These are phyloP conservation scores for Picathartes gymnocephalus DNA, from an alignment of 2,113 vertebrate species.

Conservation along the genomic window DNA sequence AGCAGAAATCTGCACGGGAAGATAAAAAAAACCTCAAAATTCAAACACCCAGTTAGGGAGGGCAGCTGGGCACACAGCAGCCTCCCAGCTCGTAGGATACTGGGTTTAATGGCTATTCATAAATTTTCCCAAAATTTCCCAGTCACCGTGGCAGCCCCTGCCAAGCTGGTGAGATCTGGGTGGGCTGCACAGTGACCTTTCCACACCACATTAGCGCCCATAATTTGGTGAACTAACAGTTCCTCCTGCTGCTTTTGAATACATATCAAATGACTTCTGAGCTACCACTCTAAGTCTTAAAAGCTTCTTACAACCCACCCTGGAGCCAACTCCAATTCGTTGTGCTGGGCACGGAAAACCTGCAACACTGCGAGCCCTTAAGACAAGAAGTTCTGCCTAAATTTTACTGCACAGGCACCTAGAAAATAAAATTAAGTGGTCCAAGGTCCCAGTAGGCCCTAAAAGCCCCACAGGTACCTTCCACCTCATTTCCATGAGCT, in stretches of 20 bases:
- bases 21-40: background rate
- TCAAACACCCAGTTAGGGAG: background rate
- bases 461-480: background rate
- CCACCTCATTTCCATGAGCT: background rate
- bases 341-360: background rate
- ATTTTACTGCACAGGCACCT: background rate
- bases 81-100: background rate
- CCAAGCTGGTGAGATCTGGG: background rate
- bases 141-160: background rate
- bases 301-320: background rate
- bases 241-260: background rate
- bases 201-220: background rate
- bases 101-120: background rate
- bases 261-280: background rate
- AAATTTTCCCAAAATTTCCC: background rate
- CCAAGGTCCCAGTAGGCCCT: background rate
- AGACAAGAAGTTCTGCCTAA: background rate
- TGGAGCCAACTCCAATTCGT: background rate
- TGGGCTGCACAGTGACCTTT: background rate
- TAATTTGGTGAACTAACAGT: background rate
- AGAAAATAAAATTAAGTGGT: background rate
- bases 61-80: background rate
- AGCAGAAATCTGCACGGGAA: background rate
- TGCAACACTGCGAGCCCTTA: fast-evolving
- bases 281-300: background rate